These are phyloP conservation scores for Ridgeia piscesae DNA, from an alignment of 1,140 invertebrate species.

Conservation along the genomic window DNA sequence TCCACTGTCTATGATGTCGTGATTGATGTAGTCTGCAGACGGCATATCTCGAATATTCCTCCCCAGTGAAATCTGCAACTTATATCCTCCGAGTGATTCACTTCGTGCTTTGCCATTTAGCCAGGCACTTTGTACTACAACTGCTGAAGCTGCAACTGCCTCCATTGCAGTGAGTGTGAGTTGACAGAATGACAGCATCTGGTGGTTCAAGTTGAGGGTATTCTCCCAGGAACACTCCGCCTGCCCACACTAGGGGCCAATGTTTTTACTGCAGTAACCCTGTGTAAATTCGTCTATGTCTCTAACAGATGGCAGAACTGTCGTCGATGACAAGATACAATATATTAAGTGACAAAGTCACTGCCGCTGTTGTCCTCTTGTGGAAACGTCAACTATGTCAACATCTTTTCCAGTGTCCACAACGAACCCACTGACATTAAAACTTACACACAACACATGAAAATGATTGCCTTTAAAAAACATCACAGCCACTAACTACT, in stretches of 20 bases:
- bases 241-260: background rate
- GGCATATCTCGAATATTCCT: background rate
- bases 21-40: background rate
- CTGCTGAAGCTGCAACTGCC: background rate
- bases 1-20: background rate
- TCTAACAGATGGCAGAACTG: background rate
- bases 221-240: background rate
- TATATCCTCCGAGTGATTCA: background rate
- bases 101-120: background rate
- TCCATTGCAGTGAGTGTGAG: background rate
- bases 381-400: background rate
- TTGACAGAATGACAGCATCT: background rate
- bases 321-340: background rate
- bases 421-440: background rate
- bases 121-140: background rate
- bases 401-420: background rate
- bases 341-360: background rate
- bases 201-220: background rate
- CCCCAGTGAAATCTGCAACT: background rate
- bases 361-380: background rate
- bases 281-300: background rate
- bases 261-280: background rate
- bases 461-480: background rate
- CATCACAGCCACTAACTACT: background rate
- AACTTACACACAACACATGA: background rate